Conservation (phyloP, 2,888 invertebrate genomes). For the Diaphora mendica region DNA sequence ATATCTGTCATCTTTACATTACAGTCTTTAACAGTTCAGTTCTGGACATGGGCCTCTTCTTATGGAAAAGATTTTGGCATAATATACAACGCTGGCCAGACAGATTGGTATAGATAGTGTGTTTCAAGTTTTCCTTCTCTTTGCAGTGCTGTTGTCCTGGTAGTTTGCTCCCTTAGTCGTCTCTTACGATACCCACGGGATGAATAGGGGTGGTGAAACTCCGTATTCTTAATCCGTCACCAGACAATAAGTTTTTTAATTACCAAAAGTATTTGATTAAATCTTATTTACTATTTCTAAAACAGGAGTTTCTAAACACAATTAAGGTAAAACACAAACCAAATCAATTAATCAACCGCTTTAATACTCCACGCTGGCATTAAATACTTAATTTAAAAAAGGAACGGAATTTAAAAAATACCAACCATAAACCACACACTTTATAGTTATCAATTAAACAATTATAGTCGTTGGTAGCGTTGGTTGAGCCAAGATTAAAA, state of each 20-base stretch:
- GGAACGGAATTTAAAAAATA: constrained; percentile 24
- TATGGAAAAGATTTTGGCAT: no score
- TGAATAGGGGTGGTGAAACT: no score
- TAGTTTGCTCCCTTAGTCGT: no score
- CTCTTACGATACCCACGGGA: no score
- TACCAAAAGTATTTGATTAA: not conserved
- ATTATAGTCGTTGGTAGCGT: constrained; percentile 44
- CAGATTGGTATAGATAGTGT: no score
- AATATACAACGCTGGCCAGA: no score
- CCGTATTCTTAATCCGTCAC: no score
- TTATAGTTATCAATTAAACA: constrained; percentile 53
- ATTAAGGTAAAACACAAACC: constrained; percentile 19
- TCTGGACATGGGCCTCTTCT: no score
- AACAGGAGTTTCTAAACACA: not conserved
- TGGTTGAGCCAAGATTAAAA: constrained; percentile 18
- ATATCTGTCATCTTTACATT: no score
- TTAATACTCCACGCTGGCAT: constrained; percentile 18
- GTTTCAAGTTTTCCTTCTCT: no score
- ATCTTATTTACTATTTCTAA: not conserved
- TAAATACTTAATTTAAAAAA: constrained; percentile 49
- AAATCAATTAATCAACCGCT: constrained; percentile 27
- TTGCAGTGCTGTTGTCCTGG: no score
- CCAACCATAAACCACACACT: constrained; percentile 41
- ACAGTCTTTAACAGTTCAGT: no score
- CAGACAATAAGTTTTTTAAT: not conserved